A percentile compares a stretch with the other conserved stretches of the same genome.
phyloP scores from a whole-genome alignment of 2,113 vertebrate genomes.

The Hemichromis elongatus region DNA sequence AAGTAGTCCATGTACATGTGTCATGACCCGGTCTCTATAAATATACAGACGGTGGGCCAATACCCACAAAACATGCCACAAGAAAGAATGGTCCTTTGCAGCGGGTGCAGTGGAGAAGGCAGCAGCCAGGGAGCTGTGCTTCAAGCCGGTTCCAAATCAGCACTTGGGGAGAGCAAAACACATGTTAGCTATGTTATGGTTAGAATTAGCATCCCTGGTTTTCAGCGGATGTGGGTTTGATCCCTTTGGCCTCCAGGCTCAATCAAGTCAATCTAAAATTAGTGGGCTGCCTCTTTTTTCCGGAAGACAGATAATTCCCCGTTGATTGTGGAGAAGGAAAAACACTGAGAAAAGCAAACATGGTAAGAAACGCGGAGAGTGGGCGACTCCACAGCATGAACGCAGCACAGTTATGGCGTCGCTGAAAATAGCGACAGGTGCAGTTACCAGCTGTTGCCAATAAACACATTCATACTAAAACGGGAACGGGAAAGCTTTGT shows the following conservation, averaged over 20 bases:
- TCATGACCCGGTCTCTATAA: slow-evolving; percentile 66
- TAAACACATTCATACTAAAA: slow-evolving; percentile 31
- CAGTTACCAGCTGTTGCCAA: slow-evolving; percentile 28
- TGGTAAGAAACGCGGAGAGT: slow-evolving; percentile 10
- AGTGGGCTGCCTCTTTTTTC: slow-evolving; percentile 61
- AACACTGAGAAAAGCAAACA: slow-evolving; percentile 55
- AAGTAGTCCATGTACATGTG: slow-evolving; percentile 56
- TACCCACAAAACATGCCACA: slow-evolving; percentile 65
- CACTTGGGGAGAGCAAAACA: slow-evolving; percentile 68
- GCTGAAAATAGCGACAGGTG: slow-evolving; percentile 51
- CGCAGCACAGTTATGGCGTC: not conserved
- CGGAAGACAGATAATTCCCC: slow-evolving; percentile 72
- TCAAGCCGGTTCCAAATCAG: slow-evolving; percentile 68
- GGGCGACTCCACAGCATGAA: slow-evolving; percentile 7
- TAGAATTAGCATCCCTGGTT: slow-evolving; percentile 71
- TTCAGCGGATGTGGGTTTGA: slow-evolving; percentile 74
- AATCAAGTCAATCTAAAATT: slow-evolving; percentile 77
- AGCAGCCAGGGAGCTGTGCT: slow-evolving; percentile 8
- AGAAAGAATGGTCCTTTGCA: slow-evolving; percentile 61
- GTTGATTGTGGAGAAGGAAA: slow-evolving; percentile 67
- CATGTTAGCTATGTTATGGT: slow-evolving; percentile 77
- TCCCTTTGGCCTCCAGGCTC: slow-evolving; percentile 67
- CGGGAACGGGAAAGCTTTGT: slow-evolving; percentile 14
- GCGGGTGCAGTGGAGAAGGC: slow-evolving; percentile 25
- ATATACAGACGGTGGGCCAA: slow-evolving; percentile 58